phyloP scores from a whole-genome alignment of 2,888 invertebrate genomes.

The Ctenicera cuprea region DNA sequence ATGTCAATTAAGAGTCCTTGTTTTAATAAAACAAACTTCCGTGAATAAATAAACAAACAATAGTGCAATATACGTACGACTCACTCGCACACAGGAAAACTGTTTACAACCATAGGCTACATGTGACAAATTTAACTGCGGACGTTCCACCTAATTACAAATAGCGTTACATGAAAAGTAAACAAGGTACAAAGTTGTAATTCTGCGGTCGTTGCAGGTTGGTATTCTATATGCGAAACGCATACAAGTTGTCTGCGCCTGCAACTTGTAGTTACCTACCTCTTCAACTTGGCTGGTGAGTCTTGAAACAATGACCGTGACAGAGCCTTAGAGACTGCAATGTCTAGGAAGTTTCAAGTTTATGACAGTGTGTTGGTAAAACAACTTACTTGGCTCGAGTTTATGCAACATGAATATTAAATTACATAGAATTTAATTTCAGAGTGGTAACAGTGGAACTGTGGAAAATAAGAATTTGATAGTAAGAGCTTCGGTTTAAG shows the following conservation, averaged over 20 bases:
- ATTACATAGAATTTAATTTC: background rate
- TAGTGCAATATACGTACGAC: no score
- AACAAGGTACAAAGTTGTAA: conserved; percentile 21
- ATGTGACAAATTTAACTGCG: background rate
- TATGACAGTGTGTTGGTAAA: background rate
- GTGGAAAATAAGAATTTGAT: background rate
- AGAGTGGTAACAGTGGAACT: background rate
- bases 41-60: no score
- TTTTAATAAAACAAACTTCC: no score
- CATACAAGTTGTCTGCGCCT: conserved; percentile 24
- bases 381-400: conserved; percentile 8
- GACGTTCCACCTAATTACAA: conserved; percentile 21
- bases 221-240: conserved; percentile 35
- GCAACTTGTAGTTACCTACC: background rate
- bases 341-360: conserved; percentile 27
- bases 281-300: conserved; percentile 14
- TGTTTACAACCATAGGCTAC: no score
- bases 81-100: background rate
- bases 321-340: conserved; percentile 7
- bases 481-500: no score
- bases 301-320: conserved; percentile 28
- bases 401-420: conserved; percentile 15
- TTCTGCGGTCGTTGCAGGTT: conserved; percentile 23
- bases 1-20: no score
- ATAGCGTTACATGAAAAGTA: conserved; percentile 18